Evolutionary conservation across 2,113 vertebrate species (phyloP).

Genomic region (Sturnus vulgaris): DNA sequence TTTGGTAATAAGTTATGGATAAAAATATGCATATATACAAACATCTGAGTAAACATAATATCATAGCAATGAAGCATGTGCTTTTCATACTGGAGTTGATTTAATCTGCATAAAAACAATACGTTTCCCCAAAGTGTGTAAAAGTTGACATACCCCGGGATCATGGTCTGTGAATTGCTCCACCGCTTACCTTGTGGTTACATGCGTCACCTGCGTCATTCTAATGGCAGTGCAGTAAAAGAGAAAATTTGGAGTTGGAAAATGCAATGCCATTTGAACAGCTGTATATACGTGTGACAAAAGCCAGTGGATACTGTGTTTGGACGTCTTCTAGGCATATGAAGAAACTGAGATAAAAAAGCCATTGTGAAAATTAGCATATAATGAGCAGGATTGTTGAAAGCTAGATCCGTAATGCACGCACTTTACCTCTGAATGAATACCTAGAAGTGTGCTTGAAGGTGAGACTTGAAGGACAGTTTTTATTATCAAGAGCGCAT

Average conservation of each 20-base stretch:
- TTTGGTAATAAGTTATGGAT: conserved; percentile 31
- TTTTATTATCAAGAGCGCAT: not conserved
- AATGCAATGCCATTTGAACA: not conserved
- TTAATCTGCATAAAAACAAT: not conserved
- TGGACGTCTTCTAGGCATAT: not conserved
- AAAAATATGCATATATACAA: conserved; percentile 13
- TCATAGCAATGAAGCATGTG: not conserved
- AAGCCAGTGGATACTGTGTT: rapidly evolving
- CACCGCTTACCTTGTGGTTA: not conserved
- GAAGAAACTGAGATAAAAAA: not conserved
- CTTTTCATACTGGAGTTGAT: not conserved
- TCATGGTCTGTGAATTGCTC: not conserved
- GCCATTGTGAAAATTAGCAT: not conserved
- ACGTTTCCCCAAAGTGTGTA: not conserved
- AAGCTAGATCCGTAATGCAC: rapidly evolving
- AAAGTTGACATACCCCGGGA: rapidly evolving
- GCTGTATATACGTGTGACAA: not conserved
- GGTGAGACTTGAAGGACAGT: not conserved
- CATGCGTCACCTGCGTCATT: not conserved
- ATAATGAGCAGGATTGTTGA: not conserved
- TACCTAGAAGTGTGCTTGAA: not conserved
- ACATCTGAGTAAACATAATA: not conserved
- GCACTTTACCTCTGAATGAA: not conserved
- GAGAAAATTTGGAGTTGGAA: not conserved
- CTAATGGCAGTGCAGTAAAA: not conserved